Percentiles rank a stretch among this genome's conserved stretches.
These are phyloP conservation scores for Notocelia uddmanniana DNA, from an alignment of 2,888 invertebrate genomes.

Conservation along the genomic window DNA sequence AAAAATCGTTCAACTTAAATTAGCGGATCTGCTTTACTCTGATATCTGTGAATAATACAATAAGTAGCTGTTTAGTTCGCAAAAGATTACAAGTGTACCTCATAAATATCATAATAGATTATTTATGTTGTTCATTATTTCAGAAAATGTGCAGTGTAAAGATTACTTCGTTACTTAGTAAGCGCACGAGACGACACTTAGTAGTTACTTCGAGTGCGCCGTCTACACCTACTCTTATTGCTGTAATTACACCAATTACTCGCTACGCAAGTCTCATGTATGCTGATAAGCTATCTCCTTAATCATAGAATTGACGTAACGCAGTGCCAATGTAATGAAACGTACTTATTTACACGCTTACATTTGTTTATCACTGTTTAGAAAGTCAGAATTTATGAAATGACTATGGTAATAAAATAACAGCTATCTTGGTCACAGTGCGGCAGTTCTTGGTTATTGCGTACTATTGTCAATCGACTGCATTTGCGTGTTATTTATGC, in stretches of 20 bases:
- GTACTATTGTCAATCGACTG: conserved; percentile 14
- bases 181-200: background rate
- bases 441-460: conserved; percentile 10
- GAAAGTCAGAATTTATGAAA: background rate
- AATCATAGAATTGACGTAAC: conserved; percentile 12
- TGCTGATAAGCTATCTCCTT: conserved; percentile 22
- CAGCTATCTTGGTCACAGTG: conserved; percentile 27
- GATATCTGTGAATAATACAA: too few species aligned
- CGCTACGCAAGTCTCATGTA: background rate
- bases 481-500: conserved; percentile 15
- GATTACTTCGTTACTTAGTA: background rate
- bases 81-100: background rate
- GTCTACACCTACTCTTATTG: conserved; percentile 1
- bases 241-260: background rate
- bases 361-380: background rate
- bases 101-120: background rate
- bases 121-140: background rate
- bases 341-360: background rate
- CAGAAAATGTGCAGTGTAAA: too few species aligned
- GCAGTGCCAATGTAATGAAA: background rate
- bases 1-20: too few species aligned
- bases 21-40: too few species aligned
- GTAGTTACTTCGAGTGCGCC: background rate
- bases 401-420: conserved; percentile 18
- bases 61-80: too few species aligned